Evolutionary conservation across 1,140 invertebrate genomes (phyloP).

Genomic region (Euborellia annulipes): DNA sequence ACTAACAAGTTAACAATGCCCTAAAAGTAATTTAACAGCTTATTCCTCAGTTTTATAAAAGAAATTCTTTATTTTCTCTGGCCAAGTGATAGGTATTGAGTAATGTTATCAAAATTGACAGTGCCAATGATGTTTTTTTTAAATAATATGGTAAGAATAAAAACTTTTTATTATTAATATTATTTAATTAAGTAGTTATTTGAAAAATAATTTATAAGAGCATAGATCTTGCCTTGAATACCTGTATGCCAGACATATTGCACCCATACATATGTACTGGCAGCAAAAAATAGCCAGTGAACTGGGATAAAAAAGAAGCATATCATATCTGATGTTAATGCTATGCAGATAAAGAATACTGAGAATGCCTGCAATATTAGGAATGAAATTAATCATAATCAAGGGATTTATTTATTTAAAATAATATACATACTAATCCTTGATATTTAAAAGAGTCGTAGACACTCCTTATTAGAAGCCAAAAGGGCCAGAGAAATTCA

Average conservation of each 20-base stretch:
- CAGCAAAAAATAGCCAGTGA: constrained; percentile 94
- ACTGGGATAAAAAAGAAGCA: constrained; percentile 99
- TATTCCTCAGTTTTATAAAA: no score
- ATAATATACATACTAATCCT: constrained; percentile 74
- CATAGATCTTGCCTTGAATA: constrained; percentile 23
- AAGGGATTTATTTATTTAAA: constrained; percentile 15
- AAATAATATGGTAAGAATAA: no score
- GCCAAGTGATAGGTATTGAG: no score
- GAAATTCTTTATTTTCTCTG: no score
- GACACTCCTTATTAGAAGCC: constrained; percentile 87
- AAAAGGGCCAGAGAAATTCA: constrained; percentile 98
- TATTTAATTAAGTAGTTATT: no score
- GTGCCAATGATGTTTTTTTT: no score
- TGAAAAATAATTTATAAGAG: not conserved
- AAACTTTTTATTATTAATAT: no score
- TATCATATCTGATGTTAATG: constrained; percentile 95
- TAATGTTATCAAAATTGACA: no score
- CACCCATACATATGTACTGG: constrained; percentile 97
- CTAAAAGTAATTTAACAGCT: no score
- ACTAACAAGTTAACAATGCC: no score
- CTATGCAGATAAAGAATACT: constrained; percentile 95
- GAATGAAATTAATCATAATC: constrained; percentile 15
- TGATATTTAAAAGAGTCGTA: constrained; percentile 99
- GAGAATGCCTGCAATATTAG: constrained; percentile 77
- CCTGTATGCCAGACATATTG: constrained; percentile 98